These are phyloP conservation scores for Matsumyia berberina DNA, from an alignment of 2,888 invertebrate species.

Conservation along the genomic window DNA sequence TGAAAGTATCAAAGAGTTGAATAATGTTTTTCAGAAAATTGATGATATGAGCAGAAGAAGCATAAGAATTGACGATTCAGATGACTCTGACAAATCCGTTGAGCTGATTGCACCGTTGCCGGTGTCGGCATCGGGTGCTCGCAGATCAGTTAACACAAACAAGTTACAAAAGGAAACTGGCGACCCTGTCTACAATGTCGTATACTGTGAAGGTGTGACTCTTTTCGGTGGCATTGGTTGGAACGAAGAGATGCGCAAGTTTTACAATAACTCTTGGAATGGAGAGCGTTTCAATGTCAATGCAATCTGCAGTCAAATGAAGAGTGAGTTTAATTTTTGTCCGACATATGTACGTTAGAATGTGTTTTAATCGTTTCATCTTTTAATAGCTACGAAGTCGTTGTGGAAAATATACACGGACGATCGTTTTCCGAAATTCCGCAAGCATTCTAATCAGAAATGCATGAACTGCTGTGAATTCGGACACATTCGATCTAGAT, in stretches of 20 bases:
- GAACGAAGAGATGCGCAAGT: constrained; percentile 86
- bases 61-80: constrained; percentile 13
- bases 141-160: not conserved
- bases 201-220: constrained; percentile 66
- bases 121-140: not conserved
- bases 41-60: constrained; percentile 69
- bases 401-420: constrained; percentile 81
- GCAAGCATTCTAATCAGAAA: constrained; percentile 82
- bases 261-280: constrained; percentile 88
- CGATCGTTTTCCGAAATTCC: constrained; percentile 80
- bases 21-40: constrained; percentile 77
- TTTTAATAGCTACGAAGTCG: constrained; percentile 75
- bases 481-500: constrained; percentile 87
- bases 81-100: constrained; percentile 62
- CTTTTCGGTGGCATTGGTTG: constrained; percentile 80
- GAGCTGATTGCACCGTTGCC: constrained; percentile 53
- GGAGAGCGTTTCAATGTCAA: constrained; percentile 87
- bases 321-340: constrained; percentile 85
- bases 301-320: constrained; percentile 87
- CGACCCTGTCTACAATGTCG: constrained; percentile 67
- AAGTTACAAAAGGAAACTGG: constrained; percentile 26
- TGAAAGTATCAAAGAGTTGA: constrained; percentile 67
- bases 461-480: constrained; percentile 88
- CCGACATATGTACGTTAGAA: not conserved
- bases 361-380: not conserved